A percentile compares a stretch with the other conserved stretches of the same genome.
These are phyloP conservation scores for Drosophila paranaensis DNA, from an alignment of 2,888 invertebrate species.

Conservation along the genomic window DNA sequence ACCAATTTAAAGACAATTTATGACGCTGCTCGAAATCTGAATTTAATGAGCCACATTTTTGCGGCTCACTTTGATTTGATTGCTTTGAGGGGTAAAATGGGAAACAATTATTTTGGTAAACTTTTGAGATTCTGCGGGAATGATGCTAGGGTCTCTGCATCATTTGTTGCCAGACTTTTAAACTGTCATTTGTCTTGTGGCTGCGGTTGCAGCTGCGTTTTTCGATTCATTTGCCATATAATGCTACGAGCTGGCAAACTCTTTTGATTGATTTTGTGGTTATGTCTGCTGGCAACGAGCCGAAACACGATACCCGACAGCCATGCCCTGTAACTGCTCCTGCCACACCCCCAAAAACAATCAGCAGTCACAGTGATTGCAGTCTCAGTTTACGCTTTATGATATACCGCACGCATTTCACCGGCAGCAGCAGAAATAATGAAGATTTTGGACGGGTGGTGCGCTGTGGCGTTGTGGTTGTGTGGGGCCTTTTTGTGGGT, in stretches of 20 bases:
- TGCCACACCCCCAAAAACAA: conserved; percentile 18
- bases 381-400: conserved; percentile 26
- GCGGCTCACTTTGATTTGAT: conserved; percentile 17
- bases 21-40: conserved; percentile 9
- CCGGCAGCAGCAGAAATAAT: conserved; percentile 56
- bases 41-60: conserved; percentile 30
- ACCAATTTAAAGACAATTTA: conserved; percentile 16
- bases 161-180: conserved; percentile 54
- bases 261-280: conserved; percentile 74
- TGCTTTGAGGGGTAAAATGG: conserved; percentile 20
- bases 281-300: conserved; percentile 30
- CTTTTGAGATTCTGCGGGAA: neutral
- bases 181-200: conserved; percentile 69
- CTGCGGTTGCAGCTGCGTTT: conserved; percentile 47
- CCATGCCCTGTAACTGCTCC: neutral
- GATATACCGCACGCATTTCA: conserved; percentile 53
- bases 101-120: conserved; percentile 30
- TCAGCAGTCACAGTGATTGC: conserved; percentile 20
- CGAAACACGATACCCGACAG: conserved; percentile 3
- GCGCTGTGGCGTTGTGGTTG: neutral
- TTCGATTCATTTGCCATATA: conserved; percentile 42
- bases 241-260: conserved; percentile 33
- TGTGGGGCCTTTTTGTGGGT: conserved; percentile 21
- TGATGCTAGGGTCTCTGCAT: conserved; percentile 17
- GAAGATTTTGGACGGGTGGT: conserved; percentile 48